A percentile compares a stretch with the other conserved stretches of the same genome.
Conservation (phyloP, 2,797 vertebrate genomes). For the Fistularia tabacaria region DNA sequence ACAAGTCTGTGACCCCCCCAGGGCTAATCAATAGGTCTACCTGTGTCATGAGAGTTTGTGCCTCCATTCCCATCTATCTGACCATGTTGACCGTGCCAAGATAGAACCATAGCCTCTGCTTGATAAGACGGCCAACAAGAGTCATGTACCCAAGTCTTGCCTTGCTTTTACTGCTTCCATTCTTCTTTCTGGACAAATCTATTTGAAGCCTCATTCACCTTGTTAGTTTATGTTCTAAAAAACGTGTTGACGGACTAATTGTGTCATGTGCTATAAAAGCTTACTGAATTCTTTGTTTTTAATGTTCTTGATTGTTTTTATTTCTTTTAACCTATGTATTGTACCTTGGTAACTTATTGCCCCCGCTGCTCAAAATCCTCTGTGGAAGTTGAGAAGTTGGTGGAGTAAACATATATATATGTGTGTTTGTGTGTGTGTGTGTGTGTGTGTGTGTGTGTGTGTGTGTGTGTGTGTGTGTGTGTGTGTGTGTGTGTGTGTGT, state of each 20-base stretch:
- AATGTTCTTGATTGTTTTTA: neutral
- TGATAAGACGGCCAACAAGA: slow-evolving; percentile 32
- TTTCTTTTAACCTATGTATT: neutral
- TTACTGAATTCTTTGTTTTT: slow-evolving; percentile 5
- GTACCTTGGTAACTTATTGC: slow-evolving; percentile 18
- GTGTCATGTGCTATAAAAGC: slow-evolving; percentile 7
- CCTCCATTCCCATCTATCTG: neutral
- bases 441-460: too few species aligned
- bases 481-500: too few species aligned
- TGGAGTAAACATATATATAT: slow-evolving; percentile 43
- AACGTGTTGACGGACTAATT: slow-evolving; percentile 12
- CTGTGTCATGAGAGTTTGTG: neutral
- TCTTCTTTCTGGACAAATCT: slow-evolving; percentile 10
- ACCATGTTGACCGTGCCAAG: slow-evolving; percentile 6
- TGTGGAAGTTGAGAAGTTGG: slow-evolving; percentile 6
- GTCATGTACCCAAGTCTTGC: slow-evolving; percentile 19
- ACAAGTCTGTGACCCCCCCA: neutral
- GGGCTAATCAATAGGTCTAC: neutral
- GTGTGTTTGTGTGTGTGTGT: too few species aligned
- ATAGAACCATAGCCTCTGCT: too few species aligned
- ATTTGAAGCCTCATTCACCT: slow-evolving; percentile 25
- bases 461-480: too few species aligned
- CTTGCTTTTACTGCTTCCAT: slow-evolving; percentile 25
- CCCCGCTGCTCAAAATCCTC: slow-evolving; percentile 23
- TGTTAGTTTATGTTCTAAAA: slow-evolving; percentile 1